Conservation (phyloP, 2,797 vertebrate species). For the Tauraco hartlaubi region DNA sequence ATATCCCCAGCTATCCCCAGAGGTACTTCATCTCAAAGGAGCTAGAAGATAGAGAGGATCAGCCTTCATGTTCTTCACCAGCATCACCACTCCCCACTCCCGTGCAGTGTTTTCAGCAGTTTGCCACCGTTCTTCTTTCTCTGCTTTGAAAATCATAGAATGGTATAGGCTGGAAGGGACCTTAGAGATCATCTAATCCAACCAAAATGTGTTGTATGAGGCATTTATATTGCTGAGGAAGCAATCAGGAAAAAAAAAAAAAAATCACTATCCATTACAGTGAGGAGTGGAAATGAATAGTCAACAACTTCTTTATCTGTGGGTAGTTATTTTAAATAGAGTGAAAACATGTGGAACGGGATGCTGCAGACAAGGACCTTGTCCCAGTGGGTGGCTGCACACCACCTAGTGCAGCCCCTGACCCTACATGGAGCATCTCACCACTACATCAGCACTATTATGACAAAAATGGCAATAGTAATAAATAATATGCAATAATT, state of each 20-base stretch:
- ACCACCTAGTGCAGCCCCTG: fast-evolving
- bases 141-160: neutral
- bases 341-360: fast-evolving
- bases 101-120: neutral
- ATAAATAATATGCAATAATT: no score
- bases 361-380: neutral
- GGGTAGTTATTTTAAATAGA: neutral
- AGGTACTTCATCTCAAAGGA: neutral
- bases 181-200: no score
- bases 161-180: no score
- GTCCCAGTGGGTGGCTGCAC: fast-evolving
- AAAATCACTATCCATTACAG: neutral
- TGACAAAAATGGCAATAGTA: neutral
- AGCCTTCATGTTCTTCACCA: fast-evolving
- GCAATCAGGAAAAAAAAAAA: neutral
- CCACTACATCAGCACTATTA: fast-evolving
- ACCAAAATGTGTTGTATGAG: fast-evolving
- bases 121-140: neutral
- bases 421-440: neutral
- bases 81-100: neutral
- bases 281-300: neutral
- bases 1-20: neutral
- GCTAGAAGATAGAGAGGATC: neutral
- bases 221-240: fast-evolving
- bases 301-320: neutral